phyloP scores from a whole-genome alignment of 2,797 vertebrate species.

The Clarias fuscus region DNA sequence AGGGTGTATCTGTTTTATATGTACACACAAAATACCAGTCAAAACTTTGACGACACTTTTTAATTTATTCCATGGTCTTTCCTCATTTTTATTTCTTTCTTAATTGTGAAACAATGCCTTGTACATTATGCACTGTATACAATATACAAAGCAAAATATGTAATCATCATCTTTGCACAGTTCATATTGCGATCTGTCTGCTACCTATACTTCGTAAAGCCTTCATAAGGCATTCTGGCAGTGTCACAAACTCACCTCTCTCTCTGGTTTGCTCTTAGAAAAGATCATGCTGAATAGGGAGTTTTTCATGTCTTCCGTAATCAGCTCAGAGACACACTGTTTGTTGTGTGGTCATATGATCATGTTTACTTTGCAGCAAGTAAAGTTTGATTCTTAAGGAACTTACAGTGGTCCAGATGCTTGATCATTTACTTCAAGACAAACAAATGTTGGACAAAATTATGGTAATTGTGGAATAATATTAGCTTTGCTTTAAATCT shows the following conservation, averaged over 20 bases:
- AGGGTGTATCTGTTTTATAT: not conserved
- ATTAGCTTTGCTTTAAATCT: not conserved
- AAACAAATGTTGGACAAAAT: not conserved
- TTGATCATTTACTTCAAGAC: too few relatives aligned
- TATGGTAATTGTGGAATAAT: not conserved
- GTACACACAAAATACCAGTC: too few relatives aligned
- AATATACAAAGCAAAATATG: too few relatives aligned
- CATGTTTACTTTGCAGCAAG: not conserved
- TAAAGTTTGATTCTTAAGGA: not conserved
- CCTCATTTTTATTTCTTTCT: too few relatives aligned
- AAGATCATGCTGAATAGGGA: not conserved
- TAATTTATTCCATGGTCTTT: too few relatives aligned
- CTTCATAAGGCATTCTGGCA: not conserved
- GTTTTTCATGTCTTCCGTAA: not conserved
- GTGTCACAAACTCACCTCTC: not conserved
- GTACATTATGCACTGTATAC: too few relatives aligned
- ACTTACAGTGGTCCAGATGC: not conserved
- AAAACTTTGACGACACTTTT: too few relatives aligned
- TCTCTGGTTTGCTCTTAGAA: not conserved
- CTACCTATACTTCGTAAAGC: too few relatives aligned
- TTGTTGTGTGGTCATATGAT: slow-evolving; percentile 1
- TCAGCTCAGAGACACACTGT: not conserved
- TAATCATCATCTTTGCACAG: too few relatives aligned
- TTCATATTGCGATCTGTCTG: too few relatives aligned
- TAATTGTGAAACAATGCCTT: too few relatives aligned